phyloP scores from a whole-genome alignment of 2,797 vertebrate genomes.

The Luscinia megarhynchos region DNA sequence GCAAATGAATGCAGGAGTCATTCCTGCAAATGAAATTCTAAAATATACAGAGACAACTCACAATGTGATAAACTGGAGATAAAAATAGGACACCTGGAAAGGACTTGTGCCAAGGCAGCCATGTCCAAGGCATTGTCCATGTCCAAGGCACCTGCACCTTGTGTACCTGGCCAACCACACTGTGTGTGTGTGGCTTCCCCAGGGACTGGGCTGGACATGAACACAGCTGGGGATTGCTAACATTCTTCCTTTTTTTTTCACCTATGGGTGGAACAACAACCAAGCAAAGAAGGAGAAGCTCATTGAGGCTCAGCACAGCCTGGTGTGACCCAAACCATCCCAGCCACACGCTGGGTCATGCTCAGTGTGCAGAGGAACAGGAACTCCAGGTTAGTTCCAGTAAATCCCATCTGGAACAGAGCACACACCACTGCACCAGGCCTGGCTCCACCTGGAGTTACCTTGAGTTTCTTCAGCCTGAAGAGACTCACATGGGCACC shows the following conservation, averaged over 20 bases:
- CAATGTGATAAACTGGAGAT: background rate
- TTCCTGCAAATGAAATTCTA: background rate
- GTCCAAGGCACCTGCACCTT: background rate
- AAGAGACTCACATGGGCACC: background rate
- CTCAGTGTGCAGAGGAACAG: accelerated
- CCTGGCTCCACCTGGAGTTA: background rate
- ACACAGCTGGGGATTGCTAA: background rate
- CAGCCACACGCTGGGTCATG: background rate
- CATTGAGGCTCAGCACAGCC: background rate
- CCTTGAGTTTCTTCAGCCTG: background rate
- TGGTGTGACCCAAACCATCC: background rate
- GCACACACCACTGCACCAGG: background rate
- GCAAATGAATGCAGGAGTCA: background rate
- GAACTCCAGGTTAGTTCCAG: background rate
- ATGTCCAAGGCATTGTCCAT: background rate
- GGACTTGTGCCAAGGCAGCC: background rate
- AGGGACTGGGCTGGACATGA: background rate
- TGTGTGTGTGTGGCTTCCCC: accelerated
- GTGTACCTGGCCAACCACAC: background rate
- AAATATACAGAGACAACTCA: background rate
- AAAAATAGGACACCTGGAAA: background rate
- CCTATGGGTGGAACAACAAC: accelerated
- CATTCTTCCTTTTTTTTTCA: background rate
- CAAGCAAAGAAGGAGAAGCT: background rate
- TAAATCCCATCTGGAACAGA: background rate